A percentile compares a stretch with the other conserved stretches of the same genome.
phyloP scores from a whole-genome alignment of 1,140 invertebrate genomes.

The Nixonia krombeini region DNA sequence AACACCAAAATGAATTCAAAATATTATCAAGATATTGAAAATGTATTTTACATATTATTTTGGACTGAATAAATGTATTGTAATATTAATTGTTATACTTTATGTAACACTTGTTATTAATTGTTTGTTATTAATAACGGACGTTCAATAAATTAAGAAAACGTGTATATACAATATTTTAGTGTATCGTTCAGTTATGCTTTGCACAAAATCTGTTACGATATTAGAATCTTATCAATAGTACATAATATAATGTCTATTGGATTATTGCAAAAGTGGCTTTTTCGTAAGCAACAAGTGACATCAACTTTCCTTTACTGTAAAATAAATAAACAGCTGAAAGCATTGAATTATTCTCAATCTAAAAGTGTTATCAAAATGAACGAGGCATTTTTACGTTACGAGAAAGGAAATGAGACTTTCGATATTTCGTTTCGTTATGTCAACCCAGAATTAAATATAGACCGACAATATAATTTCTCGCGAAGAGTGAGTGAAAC shows the following conservation, averaged over 20 bases:
- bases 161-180: too few relatives aligned
- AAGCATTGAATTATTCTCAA: not conserved
- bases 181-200: too few relatives aligned
- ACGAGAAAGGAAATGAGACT: slow-evolving; percentile 58
- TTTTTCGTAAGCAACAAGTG: not conserved
- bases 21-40: too few relatives aligned
- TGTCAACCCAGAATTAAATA: slow-evolving; percentile 58
- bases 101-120: not conserved
- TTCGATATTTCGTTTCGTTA: slow-evolving; percentile 73
- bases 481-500: slow-evolving; percentile 74
- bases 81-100: too few relatives aligned
- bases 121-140: too few relatives aligned
- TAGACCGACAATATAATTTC: slow-evolving; percentile 79
- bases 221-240: too few relatives aligned
- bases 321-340: not conserved
- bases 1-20: too few relatives aligned
- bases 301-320: not conserved
- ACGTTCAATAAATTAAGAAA: not conserved
- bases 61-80: too few relatives aligned
- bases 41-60: too few relatives aligned
- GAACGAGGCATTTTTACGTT: slow-evolving; percentile 72
- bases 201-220: too few relatives aligned
- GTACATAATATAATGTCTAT: not conserved
- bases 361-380: slow-evolving; percentile 57
- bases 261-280: slow-evolving; percentile 4